Evolutionary conservation across 2,888 invertebrate genomes (phyloP).

Genomic region (Nephrotoma guestfalica): DNA sequence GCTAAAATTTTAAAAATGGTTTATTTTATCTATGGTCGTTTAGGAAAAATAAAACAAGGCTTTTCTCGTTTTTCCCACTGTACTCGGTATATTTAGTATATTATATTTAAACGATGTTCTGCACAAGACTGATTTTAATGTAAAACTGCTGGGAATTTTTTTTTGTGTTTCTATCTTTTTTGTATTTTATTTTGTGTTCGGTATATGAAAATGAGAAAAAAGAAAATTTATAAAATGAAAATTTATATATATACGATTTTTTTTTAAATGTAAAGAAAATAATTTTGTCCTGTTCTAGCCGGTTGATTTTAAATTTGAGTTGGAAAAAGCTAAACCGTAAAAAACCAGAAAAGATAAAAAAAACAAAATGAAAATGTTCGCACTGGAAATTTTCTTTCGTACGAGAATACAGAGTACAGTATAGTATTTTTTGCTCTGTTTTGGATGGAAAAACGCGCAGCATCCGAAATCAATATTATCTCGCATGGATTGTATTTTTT

Average conservation of each 20-base stretch:
- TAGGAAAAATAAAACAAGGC: background rate
- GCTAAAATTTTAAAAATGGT: background rate
- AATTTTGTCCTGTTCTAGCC: background rate
- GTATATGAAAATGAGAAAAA: background rate
- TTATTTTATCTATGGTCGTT: background rate
- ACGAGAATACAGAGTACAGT: background rate
- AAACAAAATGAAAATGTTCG: background rate
- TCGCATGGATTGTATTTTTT: conserved; percentile 1
- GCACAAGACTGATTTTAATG: conserved; percentile 3
- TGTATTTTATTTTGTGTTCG: background rate
- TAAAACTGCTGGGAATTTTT: conserved; percentile 3
- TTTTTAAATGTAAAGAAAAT: background rate
- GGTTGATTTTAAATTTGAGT: background rate
- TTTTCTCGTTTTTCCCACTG: background rate
- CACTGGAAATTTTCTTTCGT: background rate
- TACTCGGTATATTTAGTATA: background rate
- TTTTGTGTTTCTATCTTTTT: background rate
- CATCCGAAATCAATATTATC: conserved; percentile 7
- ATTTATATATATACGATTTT: background rate
- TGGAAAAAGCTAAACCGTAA: background rate
- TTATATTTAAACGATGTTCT: background rate
- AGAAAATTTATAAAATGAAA: background rate
- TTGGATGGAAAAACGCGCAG: conserved; percentile 4
- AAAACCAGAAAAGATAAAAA: background rate
- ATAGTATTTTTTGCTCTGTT: background rate